Evolutionary conservation across 2,797 vertebrate species (phyloP).

Genomic region (Cyprinella venusta): DNA sequence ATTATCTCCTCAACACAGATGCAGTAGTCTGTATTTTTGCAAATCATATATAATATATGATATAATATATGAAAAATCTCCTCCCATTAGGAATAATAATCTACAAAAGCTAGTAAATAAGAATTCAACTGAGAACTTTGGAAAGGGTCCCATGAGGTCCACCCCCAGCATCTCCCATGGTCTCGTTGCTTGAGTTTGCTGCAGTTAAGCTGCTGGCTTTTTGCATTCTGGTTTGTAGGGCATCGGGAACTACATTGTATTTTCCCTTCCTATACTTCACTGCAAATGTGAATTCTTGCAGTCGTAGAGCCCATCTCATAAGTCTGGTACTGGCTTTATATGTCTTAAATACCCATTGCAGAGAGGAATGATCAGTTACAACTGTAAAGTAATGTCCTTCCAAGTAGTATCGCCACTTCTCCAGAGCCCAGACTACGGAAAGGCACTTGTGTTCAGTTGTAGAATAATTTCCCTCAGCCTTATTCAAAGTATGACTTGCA

Average conservation of each 20-base stretch:
- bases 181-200: not conserved
- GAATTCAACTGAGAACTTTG: constrained; percentile 3
- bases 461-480: not conserved
- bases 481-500: not conserved
- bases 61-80: not conserved
- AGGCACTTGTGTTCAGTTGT: not conserved
- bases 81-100: constrained; percentile 1
- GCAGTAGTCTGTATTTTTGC: too few species aligned
- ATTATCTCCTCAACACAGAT: too few species aligned
- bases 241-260: not conserved
- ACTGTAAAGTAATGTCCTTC: too few species aligned
- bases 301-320: not conserved
- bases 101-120: not conserved
- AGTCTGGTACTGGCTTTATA: not conserved
- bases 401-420: too few species aligned
- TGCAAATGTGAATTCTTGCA: not conserved
- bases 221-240: not conserved
- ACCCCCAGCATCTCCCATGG: constrained; percentile 14
- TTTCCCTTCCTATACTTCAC: not conserved
- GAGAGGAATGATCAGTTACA: not conserved
- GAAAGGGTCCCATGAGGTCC: not conserved
- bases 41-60: too few species aligned
- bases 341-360: not conserved
- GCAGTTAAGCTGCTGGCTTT: not conserved
- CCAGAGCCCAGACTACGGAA: too few species aligned